These are phyloP conservation scores for Eufriesea mexicana DNA, from an alignment of 1,140 invertebrate species.

Conservation along the genomic window DNA sequence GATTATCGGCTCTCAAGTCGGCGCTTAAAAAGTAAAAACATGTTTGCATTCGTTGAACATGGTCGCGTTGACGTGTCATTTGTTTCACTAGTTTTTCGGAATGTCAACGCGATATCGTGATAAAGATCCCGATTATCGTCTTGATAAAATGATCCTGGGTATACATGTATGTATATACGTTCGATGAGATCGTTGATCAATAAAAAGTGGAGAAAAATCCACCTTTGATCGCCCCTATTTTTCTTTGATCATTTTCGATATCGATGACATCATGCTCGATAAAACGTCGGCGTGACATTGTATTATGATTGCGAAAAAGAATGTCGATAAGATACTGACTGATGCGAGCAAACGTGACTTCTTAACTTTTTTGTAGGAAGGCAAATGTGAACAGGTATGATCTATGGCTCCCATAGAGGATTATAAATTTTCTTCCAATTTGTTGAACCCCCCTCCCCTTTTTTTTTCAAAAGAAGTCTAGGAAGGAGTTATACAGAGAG, in stretches of 20 bases:
- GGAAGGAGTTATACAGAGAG: too few relatives aligned
- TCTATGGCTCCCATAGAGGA: too few relatives aligned
- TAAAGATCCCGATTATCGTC: neutral
- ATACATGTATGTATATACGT: too few relatives aligned
- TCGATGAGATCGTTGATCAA: neutral
- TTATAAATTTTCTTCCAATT: too few relatives aligned
- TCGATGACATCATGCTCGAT: slow-evolving; percentile 32
- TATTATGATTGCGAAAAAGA: slow-evolving; percentile 1
- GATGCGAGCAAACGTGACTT: slow-evolving; percentile 46
- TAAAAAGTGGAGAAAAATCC: neutral
- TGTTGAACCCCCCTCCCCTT: too few relatives aligned
- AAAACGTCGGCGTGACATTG: slow-evolving; percentile 6
- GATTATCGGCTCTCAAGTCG: slow-evolving; percentile 15
- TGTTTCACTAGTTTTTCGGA: neutral
- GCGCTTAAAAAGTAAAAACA: neutral
- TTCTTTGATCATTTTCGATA: neutral
- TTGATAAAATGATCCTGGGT: neutral
- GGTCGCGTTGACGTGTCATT: neutral
- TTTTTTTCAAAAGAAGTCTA: too few relatives aligned
- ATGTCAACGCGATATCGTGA: neutral
- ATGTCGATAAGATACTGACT: slow-evolving; percentile 54
- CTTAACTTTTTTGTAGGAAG: too few relatives aligned
- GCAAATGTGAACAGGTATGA: neutral
- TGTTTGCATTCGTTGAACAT: neutral
- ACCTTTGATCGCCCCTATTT: neutral